A percentile compares a stretch with the other conserved stretches of the same genome.
phyloP scores from a whole-genome alignment of 2,888 invertebrate species.

The Cantharis rufa region DNA sequence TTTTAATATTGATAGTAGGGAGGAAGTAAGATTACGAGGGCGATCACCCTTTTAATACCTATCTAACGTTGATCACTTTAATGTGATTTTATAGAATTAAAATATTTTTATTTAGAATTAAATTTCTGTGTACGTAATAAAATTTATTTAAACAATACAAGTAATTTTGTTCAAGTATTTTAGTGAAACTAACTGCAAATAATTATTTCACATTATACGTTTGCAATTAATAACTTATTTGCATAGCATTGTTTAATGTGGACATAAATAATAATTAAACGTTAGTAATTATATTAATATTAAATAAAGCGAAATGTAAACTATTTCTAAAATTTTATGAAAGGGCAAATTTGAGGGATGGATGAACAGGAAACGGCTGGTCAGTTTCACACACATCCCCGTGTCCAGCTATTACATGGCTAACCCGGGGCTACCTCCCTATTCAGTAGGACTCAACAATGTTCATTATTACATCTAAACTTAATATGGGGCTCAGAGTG shows the following conservation, averaged over 20 bases:
- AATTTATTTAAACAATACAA: background rate
- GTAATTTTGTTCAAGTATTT: background rate
- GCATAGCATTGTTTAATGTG: background rate
- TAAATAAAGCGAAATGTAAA: background rate
- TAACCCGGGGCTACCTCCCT: constrained; percentile 25
- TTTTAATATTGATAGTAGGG: background rate
- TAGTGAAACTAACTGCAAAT: background rate
- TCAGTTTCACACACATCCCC: constrained; percentile 25
- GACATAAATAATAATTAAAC: background rate
- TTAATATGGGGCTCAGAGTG: constrained; percentile 30
- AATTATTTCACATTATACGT: background rate
- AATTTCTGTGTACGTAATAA: background rate
- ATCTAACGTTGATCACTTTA: background rate
- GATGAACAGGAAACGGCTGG: constrained; percentile 20
- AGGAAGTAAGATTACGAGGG: background rate
- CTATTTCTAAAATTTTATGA: constrained; percentile 12
- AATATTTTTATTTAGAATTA: background rate
- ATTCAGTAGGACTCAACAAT: constrained; percentile 26
- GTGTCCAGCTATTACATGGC: constrained; percentile 23
- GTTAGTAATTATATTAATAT: background rate
- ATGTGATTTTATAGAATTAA: background rate
- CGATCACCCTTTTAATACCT: background rate
- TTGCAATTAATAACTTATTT: background rate
- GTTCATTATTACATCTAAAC: constrained; percentile 31
- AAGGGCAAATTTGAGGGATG: background rate